Conservation (phyloP, 2,113 vertebrate species). For the Oryzias celebensis region DNA sequence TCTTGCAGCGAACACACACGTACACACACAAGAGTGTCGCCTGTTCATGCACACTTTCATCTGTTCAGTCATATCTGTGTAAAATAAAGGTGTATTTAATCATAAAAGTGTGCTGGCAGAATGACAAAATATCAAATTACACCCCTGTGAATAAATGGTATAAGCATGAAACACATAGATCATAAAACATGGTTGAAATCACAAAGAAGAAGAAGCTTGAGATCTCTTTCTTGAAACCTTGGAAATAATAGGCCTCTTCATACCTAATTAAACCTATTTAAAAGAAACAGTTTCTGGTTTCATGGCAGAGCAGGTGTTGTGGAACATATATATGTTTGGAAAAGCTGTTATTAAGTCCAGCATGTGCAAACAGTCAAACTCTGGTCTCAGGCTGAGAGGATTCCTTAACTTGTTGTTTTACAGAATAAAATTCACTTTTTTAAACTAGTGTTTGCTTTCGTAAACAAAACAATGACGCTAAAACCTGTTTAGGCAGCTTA, state of each 20-base stretch:
- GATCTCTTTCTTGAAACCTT: slow-evolving; percentile 38
- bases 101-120: slow-evolving; percentile 8
- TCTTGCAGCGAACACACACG: slow-evolving; percentile 40
- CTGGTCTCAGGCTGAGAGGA: not conserved
- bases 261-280: slow-evolving; percentile 56
- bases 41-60: slow-evolving; percentile 34
- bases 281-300: slow-evolving; percentile 1
- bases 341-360: slow-evolving; percentile 16
- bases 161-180: slow-evolving; percentile 8
- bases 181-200: slow-evolving; percentile 35
- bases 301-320: slow-evolving; percentile 21
- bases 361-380: slow-evolving; percentile 9
- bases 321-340: not conserved
- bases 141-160: slow-evolving; percentile 20
- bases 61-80: slow-evolving; percentile 35
- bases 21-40: slow-evolving; percentile 12
- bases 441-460: no score
- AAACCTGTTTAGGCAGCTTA: no score
- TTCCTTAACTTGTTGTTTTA: no score
- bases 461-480: no score
- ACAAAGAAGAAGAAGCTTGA: slow-evolving; percentile 43
- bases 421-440: no score
- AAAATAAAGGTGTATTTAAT: slow-evolving; percentile 23
- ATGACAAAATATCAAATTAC: slow-evolving; percentile 4
- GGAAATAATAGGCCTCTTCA: slow-evolving; percentile 67